Base-by-base conservation (phyloP, 2,888 invertebrate genomes). In the Drosophila fulvimacula region DNA sequence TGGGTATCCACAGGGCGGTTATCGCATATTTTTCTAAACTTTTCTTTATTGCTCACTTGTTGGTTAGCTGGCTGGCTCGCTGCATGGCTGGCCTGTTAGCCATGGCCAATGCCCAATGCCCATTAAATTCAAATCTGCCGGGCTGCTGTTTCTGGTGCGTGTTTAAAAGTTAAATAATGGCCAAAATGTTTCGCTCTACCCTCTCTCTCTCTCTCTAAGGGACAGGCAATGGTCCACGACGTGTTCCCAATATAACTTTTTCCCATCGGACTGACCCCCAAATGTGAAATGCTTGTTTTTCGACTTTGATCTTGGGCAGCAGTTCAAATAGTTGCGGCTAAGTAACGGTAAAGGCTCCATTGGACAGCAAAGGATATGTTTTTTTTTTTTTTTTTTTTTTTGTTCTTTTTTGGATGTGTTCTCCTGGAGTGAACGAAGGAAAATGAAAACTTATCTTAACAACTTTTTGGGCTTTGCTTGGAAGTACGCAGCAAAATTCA, bases 21-120 rank as follows among this genome's bases (percentile, higher is more conserved):
- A 81, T 88, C 83, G 80, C 73, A 82, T 79, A 90, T 90, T 89
- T 89, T 85, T 81, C 82, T 81, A 89, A 90, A 90, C 89, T 90
- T 83, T 88, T 85, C 79, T 83, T 90, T 90, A 90, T 90, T 89
- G 90, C 90, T 87, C 85, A 90, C 89, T 90, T 90, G 87, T 90
- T 89, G 90, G 87, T 63, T 65, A 73, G 84, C 64, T 39, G 65
- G 39, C 57, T 21, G 39, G 10, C 38, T 56, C 46, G 49, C 30
- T 15, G 13, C 15, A 13, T 21, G 21, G 15, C 49, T 53, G 46
- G 48, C 49, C 55, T 65, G 62, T 24, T 36, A 39, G 41, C 21
- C 59, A 48, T 36, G 48, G 41, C 21, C 56, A 38, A 42, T 32
- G 39, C 39, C 39, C 30, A 60, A 42, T 70, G 67, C 48, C 83